These are phyloP conservation scores for Amphipoea oculea DNA, from an alignment of 2,888 invertebrate genomes.

Conservation along the genomic window DNA sequence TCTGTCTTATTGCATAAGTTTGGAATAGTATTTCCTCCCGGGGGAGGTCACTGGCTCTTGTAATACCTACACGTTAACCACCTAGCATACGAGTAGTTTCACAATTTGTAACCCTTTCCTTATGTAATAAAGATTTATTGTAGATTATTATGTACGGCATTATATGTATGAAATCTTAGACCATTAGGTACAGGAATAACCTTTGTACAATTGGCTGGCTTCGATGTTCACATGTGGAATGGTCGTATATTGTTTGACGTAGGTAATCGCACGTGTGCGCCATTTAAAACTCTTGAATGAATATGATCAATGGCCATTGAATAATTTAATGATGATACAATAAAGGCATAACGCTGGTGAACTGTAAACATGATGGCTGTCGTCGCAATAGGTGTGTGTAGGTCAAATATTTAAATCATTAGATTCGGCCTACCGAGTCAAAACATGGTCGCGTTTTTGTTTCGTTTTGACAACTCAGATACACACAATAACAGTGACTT, in stretches of 20 bases:
- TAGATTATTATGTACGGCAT: not conserved
- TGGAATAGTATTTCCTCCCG: not conserved
- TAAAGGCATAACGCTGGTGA: not conserved
- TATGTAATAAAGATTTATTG: not conserved
- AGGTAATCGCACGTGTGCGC: not conserved
- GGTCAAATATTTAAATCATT: not conserved
- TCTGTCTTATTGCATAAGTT: not conserved
- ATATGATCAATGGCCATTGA: conserved; percentile 12
- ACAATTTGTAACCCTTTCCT: not conserved
- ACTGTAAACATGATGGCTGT: not conserved
- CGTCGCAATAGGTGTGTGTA: not conserved
- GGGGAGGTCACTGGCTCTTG: not conserved
- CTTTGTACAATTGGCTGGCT: not conserved
- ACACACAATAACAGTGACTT: not conserved
- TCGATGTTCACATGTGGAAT: not conserved
- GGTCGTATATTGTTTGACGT: conserved; percentile 5
- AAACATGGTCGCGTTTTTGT: not conserved
- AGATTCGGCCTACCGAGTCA: not conserved
- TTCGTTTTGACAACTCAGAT: not conserved
- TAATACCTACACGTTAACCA: not conserved
- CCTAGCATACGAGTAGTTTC: no score
- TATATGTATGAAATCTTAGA: not conserved
- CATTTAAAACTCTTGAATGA: not conserved
- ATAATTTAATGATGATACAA: conserved; percentile 7
- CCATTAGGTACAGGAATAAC: not conserved